Base-by-base conservation (phyloP, 2,113 vertebrate genomes). In the Halichoeres trimaculatus region DNA sequence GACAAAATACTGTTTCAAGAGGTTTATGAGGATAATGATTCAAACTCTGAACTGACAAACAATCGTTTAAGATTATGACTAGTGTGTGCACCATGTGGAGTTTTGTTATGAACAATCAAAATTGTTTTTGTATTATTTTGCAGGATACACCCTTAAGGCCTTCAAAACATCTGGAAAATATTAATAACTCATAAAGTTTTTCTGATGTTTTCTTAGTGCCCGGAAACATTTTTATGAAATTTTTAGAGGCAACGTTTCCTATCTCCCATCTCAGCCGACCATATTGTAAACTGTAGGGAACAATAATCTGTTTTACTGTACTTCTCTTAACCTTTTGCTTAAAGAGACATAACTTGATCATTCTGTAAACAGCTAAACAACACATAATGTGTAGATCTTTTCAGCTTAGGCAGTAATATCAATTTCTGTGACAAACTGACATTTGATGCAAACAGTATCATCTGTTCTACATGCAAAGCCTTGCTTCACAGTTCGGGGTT, bases 101-200 rank as follows among this genome's bases (percentile, higher is more conserved):
- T 48, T 34, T 56, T 48, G 45, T 19, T 26, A 17, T 22, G 22
- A 78, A 58, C 58, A 58, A 53, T 65, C n/a, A 53, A 1, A 8
- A 47, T 13, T 41, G 13, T 36, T 41, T 68, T 56, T 56, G 43
- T 36, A 10, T 66, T 41, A 61, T 35, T 36, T 5, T 7, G 14
- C 20, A 74, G 10, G 54, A 38, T 40, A 19, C 17, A 34, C 22
- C 45, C 38, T 53, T 12, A 17, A 51, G 30, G 22, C 20, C 7
- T 12, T 16, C 5, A 3, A 36, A 36, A 66, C 72, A 72, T 67
- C 34, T 76, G 60, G 60, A 60, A 17, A 36, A 35, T 41, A 63
- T 74, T 36, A 23, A 5, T 41, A 35, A 5, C 22, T 56, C 57
- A 24, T 65, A 48, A 62, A 64, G 55, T 52, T 24, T 61, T 61